Conservation (phyloP, 2,113 vertebrate genomes). For the Cheilinus undulatus region DNA sequence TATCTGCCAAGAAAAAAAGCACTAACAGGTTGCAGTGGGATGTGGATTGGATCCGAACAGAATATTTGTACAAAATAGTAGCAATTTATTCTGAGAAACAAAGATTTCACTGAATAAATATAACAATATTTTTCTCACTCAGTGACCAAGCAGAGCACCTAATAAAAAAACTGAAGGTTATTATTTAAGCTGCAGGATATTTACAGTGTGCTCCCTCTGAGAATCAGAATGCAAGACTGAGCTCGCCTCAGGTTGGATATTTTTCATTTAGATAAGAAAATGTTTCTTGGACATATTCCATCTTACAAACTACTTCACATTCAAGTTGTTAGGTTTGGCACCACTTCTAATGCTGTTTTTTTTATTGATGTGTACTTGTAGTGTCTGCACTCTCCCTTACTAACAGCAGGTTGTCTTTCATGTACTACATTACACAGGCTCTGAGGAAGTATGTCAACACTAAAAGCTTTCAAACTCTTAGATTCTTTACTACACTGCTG, state of each 20-base stretch:
- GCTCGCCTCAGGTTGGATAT: neutral
- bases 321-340: slow-evolving; percentile 16
- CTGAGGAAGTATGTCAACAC: slow-evolving; percentile 20
- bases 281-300: neutral
- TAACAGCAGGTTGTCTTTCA: slow-evolving; percentile 40
- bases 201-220: neutral
- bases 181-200: neutral
- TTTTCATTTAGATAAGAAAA: slow-evolving; percentile 9
- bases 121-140: neutral
- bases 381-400: slow-evolving; percentile 3
- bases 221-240: neutral
- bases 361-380: slow-evolving; percentile 12
- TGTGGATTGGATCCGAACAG: neutral
- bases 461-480: slow-evolving; percentile 12
- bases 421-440: slow-evolving; percentile 9
- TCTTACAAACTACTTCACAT: slow-evolving; percentile 8
- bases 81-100: neutral
- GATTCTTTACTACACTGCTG: neutral
- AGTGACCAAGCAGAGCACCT: neutral
- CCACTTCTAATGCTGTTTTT: neutral
- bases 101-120: neutral
- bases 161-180: neutral
- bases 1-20: neutral
- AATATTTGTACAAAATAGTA: neutral
- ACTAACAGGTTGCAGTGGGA: neutral